These are phyloP conservation scores for Pipistrellus pygmaeus DNA, from an alignment of 2,797 vertebrate species.

Conservation along the genomic window DNA sequence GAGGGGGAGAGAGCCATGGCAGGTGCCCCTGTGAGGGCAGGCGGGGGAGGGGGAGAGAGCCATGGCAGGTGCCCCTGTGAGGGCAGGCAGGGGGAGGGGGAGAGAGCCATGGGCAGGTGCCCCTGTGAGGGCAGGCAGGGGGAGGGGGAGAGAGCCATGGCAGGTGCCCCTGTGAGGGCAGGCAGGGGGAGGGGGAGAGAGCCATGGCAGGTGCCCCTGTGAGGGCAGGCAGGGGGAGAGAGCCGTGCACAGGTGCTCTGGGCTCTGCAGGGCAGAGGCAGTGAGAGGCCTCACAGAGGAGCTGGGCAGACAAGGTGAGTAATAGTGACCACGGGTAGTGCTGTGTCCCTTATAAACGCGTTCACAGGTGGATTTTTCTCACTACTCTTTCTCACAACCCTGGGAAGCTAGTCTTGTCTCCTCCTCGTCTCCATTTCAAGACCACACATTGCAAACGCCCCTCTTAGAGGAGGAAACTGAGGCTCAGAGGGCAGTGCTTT, in stretches of 20 bases:
- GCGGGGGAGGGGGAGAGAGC: too few relatives aligned
- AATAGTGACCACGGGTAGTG: rapidly evolving
- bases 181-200: neutral
- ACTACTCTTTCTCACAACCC: neutral
- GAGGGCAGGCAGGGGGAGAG: too few relatives aligned
- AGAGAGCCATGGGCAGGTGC: too few relatives aligned
- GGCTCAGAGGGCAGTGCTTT: neutral
- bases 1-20: too few relatives aligned
- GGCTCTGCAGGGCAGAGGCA: neutral
- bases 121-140: too few relatives aligned
- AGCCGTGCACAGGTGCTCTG: too few relatives aligned
- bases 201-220: too few relatives aligned
- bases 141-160: too few relatives aligned
- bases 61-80: too few relatives aligned
- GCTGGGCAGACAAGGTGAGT: neutral
- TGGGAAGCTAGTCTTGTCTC: rapidly evolving
- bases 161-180: neutral
- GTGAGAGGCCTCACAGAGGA: neutral
- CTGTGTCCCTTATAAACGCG: rapidly evolving
- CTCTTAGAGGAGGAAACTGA: neutral
- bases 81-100: too few relatives aligned
- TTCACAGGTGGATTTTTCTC: neutral
- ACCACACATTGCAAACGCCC: neutral
- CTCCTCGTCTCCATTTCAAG: neutral
- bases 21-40: too few relatives aligned